phyloP scores from a whole-genome alignment of 2,797 vertebrate genomes.

The Acropternis orthonyx region DNA sequence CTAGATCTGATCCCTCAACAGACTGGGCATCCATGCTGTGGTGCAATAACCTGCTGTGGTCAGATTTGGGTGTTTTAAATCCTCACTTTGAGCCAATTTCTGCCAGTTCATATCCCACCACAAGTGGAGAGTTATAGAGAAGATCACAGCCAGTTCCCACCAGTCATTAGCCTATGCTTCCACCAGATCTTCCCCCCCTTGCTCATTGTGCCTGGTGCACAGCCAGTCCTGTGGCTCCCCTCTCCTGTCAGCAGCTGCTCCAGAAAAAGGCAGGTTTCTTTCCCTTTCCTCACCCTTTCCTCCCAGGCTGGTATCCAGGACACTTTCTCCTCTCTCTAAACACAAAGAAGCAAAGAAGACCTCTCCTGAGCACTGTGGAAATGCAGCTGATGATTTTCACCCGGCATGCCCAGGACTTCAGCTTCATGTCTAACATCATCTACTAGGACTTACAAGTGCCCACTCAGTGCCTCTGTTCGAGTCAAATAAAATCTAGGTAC shows the following conservation, averaged over 20 bases:
- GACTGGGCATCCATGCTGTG: rapidly evolving
- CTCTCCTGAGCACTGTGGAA: background rate
- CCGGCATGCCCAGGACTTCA: background rate
- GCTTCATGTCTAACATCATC: rapidly evolving
- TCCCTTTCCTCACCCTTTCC: background rate
- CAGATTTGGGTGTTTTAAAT: background rate
- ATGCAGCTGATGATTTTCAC: background rate
- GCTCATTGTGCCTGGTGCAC: rapidly evolving
- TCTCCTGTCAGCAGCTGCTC: background rate
- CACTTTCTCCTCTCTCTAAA: background rate
- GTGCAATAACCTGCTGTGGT: background rate
- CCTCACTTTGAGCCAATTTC: background rate
- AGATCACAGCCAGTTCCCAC: background rate
- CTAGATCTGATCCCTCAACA: background rate
- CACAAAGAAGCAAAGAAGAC: background rate
- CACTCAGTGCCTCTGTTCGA: background rate
- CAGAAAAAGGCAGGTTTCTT: background rate
- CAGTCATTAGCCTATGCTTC: background rate
- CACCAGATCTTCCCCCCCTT: background rate
- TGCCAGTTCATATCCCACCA: background rate
- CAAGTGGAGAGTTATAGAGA: background rate
- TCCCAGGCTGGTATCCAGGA: background rate
- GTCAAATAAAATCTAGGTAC: background rate
- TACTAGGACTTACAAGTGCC: background rate
- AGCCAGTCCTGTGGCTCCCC: background rate